Percentiles rank a stretch among this genome's conserved stretches.
Conservation (phyloP, 2,888 invertebrate genomes). For the Fragum whitleyi region DNA sequence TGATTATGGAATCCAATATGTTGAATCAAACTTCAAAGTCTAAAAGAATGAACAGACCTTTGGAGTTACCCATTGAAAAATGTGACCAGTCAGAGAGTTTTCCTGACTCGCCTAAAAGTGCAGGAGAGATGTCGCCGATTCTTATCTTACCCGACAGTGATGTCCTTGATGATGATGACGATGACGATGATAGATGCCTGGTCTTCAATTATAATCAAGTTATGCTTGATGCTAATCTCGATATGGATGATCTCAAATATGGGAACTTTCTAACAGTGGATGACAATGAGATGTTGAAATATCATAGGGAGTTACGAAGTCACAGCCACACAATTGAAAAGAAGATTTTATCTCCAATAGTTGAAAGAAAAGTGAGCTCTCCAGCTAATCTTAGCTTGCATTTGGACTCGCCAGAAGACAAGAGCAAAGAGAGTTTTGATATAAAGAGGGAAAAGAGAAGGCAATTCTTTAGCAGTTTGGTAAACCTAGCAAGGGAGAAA, state of each 20-base stretch:
- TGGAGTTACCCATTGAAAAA: not conserved
- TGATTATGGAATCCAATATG: not conserved
- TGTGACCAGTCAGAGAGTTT: not conserved
- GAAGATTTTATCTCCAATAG: conserved; percentile 36
- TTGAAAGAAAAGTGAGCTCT: conserved; percentile 24
- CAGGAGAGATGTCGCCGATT: conserved; percentile 8
- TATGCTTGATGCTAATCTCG: not conserved
- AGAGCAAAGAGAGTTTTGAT: not conserved
- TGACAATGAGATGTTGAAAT: conserved; percentile 24
- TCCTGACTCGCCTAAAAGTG: not conserved
- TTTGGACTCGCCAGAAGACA: not conserved
- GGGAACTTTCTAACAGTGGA: conserved; percentile 34
- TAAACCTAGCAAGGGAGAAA: not conserved
- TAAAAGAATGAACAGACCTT: not conserved
- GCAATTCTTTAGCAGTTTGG: not conserved
- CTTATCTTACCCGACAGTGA: not conserved
- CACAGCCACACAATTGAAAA: conserved; percentile 21
- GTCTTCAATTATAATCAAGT: conserved; percentile 7
- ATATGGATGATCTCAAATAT: conserved; percentile 5
- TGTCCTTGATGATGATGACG: not conserved
- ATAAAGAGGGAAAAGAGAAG: conserved; percentile 11
- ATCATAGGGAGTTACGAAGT: conserved; percentile 8
- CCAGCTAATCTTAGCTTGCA: not conserved
- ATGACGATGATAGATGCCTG: not conserved
- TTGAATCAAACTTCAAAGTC: not conserved